Base-by-base conservation (phyloP, 2,797 vertebrate genomes). In the Erethizon dorsatum region DNA sequence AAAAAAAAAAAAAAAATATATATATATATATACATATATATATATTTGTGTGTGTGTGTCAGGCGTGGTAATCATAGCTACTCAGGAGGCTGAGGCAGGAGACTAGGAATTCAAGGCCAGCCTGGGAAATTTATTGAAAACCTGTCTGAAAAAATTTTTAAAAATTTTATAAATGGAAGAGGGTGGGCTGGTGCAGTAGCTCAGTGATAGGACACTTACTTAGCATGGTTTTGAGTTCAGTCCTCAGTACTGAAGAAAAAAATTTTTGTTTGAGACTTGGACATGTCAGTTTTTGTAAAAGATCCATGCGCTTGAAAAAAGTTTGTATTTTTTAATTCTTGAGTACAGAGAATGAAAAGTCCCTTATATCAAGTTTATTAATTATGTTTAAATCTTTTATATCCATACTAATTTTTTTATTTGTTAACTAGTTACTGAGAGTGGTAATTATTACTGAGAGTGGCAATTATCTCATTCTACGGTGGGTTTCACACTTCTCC, bases 201-300 rank as follows among this genome's bases (percentile, higher is more conserved):
- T n/a, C n/a, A n/a, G n/a, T n/a, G n/a, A n/a, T 50, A 50, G 41
- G 28, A 77, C 24, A 50, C 13, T 77, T 31, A 45, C 73, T 31
- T 77, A 77, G 45, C 26, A 50, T 77, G 45, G 73, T 77, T 77
- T 13, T 77, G 45, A 47, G 13, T 50, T 77, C 26, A 50, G 31
- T 50, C 45, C 26, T 77, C 45, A 31, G 28, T 50, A 15, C 12
- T 28, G 12, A 24, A 75, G 47, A 47, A 50, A 28, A 75, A 26
- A 28, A 28, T 45, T 14, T 69, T 63, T 61, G 54, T 17, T 65
- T 57, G 37, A 33, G 85, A 6, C 56, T 57, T 14, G 6, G 56
- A 24, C 7, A 12, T 73, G 56, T 57, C 33, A 90, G 31, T 89
- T 94, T 95, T 93, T 86, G 1, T 93, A 91, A 89, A 17, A 89